A percentile compares a stretch with the other conserved stretches of the same genome.
These are phyloP conservation scores for Rhinoderma darwinii DNA, from an alignment of 2,113 vertebrate species.

Conservation along the genomic window DNA sequence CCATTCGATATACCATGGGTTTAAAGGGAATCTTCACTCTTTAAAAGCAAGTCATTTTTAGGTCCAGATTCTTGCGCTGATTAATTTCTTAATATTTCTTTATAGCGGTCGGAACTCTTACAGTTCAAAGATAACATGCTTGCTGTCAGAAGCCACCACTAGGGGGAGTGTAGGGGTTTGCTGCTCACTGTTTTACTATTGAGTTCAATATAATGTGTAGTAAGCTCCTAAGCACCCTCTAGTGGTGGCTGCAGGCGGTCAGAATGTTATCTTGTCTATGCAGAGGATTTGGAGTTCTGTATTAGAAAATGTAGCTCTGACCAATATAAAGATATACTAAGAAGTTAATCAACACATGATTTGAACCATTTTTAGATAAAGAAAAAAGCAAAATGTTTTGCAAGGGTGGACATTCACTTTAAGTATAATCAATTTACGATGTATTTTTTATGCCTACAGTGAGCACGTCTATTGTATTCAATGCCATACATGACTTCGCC, in stretches of 20 bases:
- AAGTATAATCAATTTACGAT: conserved; percentile 14
- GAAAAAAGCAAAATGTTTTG: neutral
- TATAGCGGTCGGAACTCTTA: neutral
- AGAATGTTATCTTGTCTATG: neutral
- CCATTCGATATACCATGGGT: conserved; percentile 64
- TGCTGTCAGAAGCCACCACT: neutral
- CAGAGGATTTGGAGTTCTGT: neutral
- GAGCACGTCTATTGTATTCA: neutral
- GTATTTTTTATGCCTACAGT: conserved; percentile 2
- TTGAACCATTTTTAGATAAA: neutral
- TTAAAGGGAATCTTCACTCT: neutral
- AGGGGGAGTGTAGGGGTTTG: neutral
- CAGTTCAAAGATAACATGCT: neutral
- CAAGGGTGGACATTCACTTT: neutral
- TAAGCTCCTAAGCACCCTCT: neutral
- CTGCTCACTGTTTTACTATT: neutral
- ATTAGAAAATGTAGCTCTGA: neutral
- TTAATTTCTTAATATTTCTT: neutral
- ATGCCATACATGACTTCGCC: conserved; percentile 62
- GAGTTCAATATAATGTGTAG: neutral
- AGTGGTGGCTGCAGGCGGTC: neutral
- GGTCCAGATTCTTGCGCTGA: neutral
- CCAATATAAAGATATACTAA: neutral
- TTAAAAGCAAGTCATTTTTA: neutral
- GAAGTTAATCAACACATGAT: neutral